Evolutionary conservation across 2,113 vertebrate species (phyloP), one percentile per base, ranked within the genome.

Genomic region (Rhagologus leucostigma): DNA sequence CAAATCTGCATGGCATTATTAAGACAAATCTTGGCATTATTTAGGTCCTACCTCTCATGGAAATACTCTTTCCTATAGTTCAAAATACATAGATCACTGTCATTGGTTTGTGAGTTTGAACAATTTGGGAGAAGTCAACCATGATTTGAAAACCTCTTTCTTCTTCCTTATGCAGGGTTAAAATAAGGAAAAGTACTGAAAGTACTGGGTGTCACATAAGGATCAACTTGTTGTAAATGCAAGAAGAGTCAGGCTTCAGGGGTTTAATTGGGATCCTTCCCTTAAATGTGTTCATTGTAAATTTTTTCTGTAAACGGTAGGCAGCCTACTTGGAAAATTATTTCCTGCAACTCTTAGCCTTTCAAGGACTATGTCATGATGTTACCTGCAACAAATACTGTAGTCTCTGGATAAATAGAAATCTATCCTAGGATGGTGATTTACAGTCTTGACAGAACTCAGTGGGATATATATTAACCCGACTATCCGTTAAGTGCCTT

Each of bases 391-490:
- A 76, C 0, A 37, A 91, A 23, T 30, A 37, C 60, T 68, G n/a
- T 60, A 41, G 39, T 79, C 16, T 76, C 69, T 65, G 74, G 33
- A 65, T 79, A 95, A 91, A 89, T 39, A 92, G 74, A 87, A 53
- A 73, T 82, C 84, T 93, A 19, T 86, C 71, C 73, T 77, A 78
- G 37, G 32, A 85, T 46, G 57, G 53, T 89, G 87, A 96, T 94
- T 95, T 95, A 92, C 70, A 62, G 62, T 68, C 81, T 94, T 94
- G 89, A 87, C 91, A 89, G 65, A 87, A 82, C 55, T 88, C 90
- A 74, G 53, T 79, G 74, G 74, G 87, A 84, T 60, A 23, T 76
- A 30, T 64, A 71, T 89, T 92, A 89, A 78, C 69, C 20, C 84
- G 57, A 73, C 57, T 92, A 83, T 80, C 71, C 73, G 79, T 95